These are phyloP conservation scores for Melanchra persicariae DNA, from an alignment of 2,888 invertebrate species.

Conservation along the genomic window DNA sequence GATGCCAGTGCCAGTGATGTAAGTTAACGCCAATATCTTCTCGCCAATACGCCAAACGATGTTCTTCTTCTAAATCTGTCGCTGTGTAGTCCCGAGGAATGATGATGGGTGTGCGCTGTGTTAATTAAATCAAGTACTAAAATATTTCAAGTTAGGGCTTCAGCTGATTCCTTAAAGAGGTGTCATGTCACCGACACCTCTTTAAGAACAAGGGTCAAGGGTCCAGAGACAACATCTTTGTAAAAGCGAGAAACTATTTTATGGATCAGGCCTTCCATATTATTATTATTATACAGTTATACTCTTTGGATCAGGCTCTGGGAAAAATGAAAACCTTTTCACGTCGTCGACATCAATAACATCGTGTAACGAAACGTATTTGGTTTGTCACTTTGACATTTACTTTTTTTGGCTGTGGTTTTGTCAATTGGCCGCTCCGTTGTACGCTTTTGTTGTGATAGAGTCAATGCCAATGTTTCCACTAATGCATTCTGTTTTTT, in stretches of 20 bases:
- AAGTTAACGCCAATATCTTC: conserved; percentile 95
- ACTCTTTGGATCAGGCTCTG: not conserved
- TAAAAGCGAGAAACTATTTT: not conserved
- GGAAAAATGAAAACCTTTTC: no score
- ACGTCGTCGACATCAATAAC: not conserved
- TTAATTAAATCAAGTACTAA: not conserved
- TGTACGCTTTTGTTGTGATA: not conserved
- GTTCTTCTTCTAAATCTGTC: conserved; percentile 95
- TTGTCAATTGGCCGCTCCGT: conserved; percentile 12
- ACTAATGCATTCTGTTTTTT: not conserved
- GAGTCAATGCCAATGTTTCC: not conserved
- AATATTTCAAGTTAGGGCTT: not conserved
- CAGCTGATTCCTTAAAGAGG: not conserved
- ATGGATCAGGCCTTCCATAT: not conserved
- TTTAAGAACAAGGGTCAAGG: no score
- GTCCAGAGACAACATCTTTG: not conserved
- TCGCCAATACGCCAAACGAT: conserved; percentile 95
- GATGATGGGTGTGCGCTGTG: conserved; percentile 91
- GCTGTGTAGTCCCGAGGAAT: conserved; percentile 95
- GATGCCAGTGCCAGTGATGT: conserved; percentile 96
- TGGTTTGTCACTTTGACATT: conserved; percentile 11
- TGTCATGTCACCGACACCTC: no score
- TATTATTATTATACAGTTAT: no score
- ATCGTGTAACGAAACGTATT: conserved; percentile 35
- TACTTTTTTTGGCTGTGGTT: not conserved